phyloP scores from a whole-genome alignment of 2,113 vertebrate genomes.

The Taurulus bubalis region DNA sequence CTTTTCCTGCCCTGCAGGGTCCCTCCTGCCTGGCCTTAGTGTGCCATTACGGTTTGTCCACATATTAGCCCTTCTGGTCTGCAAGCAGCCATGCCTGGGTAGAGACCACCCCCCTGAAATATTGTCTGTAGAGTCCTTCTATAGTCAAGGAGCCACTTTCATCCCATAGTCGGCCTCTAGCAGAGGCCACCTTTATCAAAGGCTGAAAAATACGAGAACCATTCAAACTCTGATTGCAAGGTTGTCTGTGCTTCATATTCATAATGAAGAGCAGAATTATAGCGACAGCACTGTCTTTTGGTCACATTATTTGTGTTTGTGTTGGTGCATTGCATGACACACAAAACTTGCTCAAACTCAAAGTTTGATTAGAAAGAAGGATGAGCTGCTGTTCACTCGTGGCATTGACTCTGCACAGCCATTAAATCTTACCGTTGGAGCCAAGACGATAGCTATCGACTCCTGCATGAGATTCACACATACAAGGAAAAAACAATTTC shows the following conservation, averaged over 20 bases:
- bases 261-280: slow-evolving; percentile 12
- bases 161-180: slow-evolving; percentile 33
- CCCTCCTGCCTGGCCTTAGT: slow-evolving; percentile 45
- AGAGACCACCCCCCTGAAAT: background rate
- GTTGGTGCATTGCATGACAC: slow-evolving; percentile 2
- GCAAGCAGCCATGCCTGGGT: slow-evolving; percentile 10
- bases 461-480: slow-evolving; percentile 65
- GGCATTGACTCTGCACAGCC: slow-evolving; percentile 59
- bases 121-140: slow-evolving; percentile 25
- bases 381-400: slow-evolving; percentile 50
- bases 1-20: slow-evolving; percentile 43
- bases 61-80: slow-evolving; percentile 11
- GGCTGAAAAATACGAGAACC: slow-evolving; percentile 13
- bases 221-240: slow-evolving; percentile 15
- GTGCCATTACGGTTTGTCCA: slow-evolving; percentile 50
- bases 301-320: slow-evolving; percentile 16
- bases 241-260: slow-evolving; percentile 23
- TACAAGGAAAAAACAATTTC: slow-evolving; percentile 77
- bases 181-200: slow-evolving; percentile 47
- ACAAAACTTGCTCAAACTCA: slow-evolving; percentile 6
- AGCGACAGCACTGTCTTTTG: slow-evolving; percentile 17
- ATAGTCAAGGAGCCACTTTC: slow-evolving; percentile 43
- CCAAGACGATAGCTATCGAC: slow-evolving; percentile 75
- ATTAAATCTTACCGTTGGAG: slow-evolving; percentile 76
- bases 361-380: slow-evolving; percentile 47